Evolutionary conservation across 2,888 invertebrate genomes (phyloP), one percentile per base, ranked within the genome.

Genomic region (Brassicogethes aeneus): DNA sequence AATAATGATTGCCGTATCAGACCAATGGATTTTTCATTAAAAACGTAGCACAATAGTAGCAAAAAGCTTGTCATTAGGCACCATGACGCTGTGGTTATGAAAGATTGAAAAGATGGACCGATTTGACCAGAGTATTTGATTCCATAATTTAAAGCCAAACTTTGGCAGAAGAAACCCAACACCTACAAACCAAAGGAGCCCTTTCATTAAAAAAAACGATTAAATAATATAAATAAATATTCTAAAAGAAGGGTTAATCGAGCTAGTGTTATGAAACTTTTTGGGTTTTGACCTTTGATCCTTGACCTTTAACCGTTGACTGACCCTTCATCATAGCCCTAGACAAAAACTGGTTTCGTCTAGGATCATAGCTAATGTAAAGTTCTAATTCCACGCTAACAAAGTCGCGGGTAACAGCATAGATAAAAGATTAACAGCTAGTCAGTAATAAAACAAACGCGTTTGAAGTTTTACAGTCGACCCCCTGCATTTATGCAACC

Each of bases 161-260:
- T 85, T 65, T 90, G 88, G 55, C 89, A 89, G 37, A 90, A 70
- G n/a, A 81, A 80, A 16, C 88, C 87, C 52, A 90, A 65, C 55
- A 86, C 70, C 86, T 85, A 64, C 3, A 56, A n/a, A 32, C 33
- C 35, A 36, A 33, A 37, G 13, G 10, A 10, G 16, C 8, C 16
- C 3, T 42, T 51, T 40, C 44, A 47, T 12, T 36, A 37, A 16
- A 17, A 32, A 36, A 15, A 39, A 33, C 15, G 16, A 31, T n/a
- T n/a, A n/a, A n/a, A n/a, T n/a, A 32, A 14, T 37, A 7, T 31
- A 31, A 15, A 31, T 32, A 31, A 37, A 5, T 10, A 15, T 14
- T n/a, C n/a, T 7, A 10, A n/a, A n/a, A n/a, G n/a, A n/a, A n/a
- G n/a, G n/a, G n/a, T n/a, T n/a, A n/a, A n/a, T n/a, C n/a, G n/a